phyloP scores from a whole-genome alignment of 1,140 invertebrate genomes.

The Sesamia nonagrioides region DNA sequence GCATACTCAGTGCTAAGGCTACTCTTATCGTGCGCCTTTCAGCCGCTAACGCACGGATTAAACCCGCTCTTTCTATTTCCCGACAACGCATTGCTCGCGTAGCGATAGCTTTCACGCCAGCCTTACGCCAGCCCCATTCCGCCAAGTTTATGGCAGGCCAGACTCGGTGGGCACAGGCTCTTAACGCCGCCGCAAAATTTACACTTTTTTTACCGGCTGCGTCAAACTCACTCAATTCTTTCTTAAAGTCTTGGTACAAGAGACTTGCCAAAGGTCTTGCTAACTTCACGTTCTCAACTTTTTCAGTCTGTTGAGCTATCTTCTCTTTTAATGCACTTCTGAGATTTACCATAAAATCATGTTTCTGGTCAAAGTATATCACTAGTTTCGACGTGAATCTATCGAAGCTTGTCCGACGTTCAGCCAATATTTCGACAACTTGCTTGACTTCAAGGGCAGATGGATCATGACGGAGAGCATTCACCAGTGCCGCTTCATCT shows the following conservation, averaged over 20 bases:
- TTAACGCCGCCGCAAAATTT: slow-evolving; percentile 56
- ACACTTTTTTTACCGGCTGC: neutral
- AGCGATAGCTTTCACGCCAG: slow-evolving; percentile 67
- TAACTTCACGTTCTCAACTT: neutral
- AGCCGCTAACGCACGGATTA: slow-evolving; percentile 1
- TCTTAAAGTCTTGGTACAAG: neutral
- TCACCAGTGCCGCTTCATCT: slow-evolving; percentile 63
- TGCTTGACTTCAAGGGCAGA: slow-evolving; percentile 23
- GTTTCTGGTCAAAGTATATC: slow-evolving; percentile 67
- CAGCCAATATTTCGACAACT: slow-evolving; percentile 43
- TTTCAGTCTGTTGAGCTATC: neutral
- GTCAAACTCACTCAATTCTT: slow-evolving; percentile 26
- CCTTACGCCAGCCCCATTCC: slow-evolving; percentile 55
- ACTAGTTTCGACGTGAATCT: slow-evolving; percentile 61
- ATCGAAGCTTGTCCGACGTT: slow-evolving; percentile 43
- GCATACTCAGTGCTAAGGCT: slow-evolving; percentile 19
- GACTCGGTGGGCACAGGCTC: slow-evolving; percentile 61
- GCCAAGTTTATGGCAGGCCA: slow-evolving; percentile 63
- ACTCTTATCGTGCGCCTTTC: slow-evolving; percentile 30
- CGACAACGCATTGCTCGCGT: slow-evolving; percentile 61
- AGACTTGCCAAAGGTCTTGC: slow-evolving; percentile 30
- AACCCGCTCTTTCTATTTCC: neutral
- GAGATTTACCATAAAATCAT: neutral
- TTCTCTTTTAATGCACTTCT: neutral
- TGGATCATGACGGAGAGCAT: slow-evolving; percentile 59